Base-by-base conservation (phyloP, 2,797 vertebrate genomes). In the Ceyx erithaca region DNA sequence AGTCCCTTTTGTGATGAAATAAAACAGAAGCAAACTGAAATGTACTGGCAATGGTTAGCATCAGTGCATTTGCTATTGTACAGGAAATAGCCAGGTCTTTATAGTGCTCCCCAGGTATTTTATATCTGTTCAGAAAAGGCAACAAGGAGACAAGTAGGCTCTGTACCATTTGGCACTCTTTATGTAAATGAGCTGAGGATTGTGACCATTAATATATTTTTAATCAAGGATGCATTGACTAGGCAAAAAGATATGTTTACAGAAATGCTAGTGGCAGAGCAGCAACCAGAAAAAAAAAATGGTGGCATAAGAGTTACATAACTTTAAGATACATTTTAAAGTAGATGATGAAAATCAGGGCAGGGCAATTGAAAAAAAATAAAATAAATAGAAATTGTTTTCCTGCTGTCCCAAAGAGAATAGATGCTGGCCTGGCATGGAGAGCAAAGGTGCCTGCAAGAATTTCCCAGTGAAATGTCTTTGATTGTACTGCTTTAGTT, bases 181-280 rank as follows among this genome's bases (percentile, higher is more conserved):
- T 55, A 54, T 85, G 72, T 28, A 81, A 80, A 80, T 61, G 48
- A 81, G 62, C 62, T 73, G 73, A 87, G 31, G n/a, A 54, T 72
- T 82, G 35, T 89, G 25, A 45, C 33, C 91, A 69, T 79, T 84
- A 87, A 84, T 87, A 31, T 63, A 41, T 72, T 91, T 93, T 89
- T 62, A 89, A 87, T 81, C 59, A 76, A 59, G 48, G 70, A 35
- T 67, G 31, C 69, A 70, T 63, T 91, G 77, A 52, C 49, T 83
- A 77, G 71, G 79, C 62, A 81, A 82, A 84, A 85, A 64, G 76
- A 75, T 17, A 75, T 30, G 45, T 84, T 86, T 91, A 79, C 48
- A 87, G 67, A 81, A 94, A 57, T n/a, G 33, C 61, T 70, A 21
- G 52, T 52, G 71, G 75, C 59, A 62, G 70, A 79, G 41, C 41